Evolutionary conservation across 2,888 invertebrate genomes (phyloP).

Genomic region (Thalpophila matura): DNA sequence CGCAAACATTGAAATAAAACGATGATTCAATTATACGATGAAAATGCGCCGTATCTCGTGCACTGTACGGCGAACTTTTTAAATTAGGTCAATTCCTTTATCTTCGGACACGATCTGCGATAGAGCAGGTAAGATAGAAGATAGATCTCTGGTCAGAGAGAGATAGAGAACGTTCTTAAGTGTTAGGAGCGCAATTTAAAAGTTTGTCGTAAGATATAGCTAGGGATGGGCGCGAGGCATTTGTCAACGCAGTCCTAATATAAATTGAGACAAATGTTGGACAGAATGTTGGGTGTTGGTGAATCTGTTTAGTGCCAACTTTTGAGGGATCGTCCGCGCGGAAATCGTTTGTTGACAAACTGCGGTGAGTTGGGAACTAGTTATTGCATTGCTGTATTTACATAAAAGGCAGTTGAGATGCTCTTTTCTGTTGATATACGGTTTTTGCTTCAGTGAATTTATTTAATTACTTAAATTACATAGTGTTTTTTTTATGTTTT

Average conservation of each 20-base stretch:
- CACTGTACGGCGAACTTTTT: slow-evolving; percentile 54
- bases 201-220: slow-evolving; percentile 54
- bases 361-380: slow-evolving; percentile 40
- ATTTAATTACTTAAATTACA: slow-evolving; percentile 4
- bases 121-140: slow-evolving; percentile 39
- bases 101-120: slow-evolving; percentile 51
- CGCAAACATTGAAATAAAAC: slow-evolving; percentile 57
- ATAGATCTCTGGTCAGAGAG: slow-evolving; percentile 22
- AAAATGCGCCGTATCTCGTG: slow-evolving; percentile 55
- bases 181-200: slow-evolving; percentile 59
- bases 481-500: not conserved
- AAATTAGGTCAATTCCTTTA: slow-evolving; percentile 60
- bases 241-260: slow-evolving; percentile 45
- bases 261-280: slow-evolving; percentile 58
- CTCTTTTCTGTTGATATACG: not conserved
- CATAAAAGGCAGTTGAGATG: slow-evolving; percentile 6
- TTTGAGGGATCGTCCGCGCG: slow-evolving; percentile 8
- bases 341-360: slow-evolving; percentile 36
- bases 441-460: slow-evolving; percentile 19
- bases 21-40: slow-evolving; percentile 60
- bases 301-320: slow-evolving; percentile 44
- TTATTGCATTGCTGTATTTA: slow-evolving; percentile 27
- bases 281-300: slow-evolving; percentile 38
- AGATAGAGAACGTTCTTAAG: slow-evolving; percentile 43
- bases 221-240: slow-evolving; percentile 44